Evolutionary conservation across 2,113 vertebrate species (phyloP).

Genomic region (Indicator indicator): DNA sequence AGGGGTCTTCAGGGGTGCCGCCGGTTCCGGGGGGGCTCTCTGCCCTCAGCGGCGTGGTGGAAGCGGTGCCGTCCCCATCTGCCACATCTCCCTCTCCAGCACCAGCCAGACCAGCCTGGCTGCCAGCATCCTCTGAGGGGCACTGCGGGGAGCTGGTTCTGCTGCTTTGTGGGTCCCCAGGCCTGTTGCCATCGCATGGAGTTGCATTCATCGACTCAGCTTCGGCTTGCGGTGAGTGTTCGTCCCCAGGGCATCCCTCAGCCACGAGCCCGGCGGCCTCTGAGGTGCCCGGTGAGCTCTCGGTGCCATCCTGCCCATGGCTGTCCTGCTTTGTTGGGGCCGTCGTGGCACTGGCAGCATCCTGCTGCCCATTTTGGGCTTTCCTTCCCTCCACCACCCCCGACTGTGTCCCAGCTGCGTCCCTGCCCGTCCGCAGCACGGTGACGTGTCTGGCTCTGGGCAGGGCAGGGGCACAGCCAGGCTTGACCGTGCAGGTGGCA

Average conservation of each 20-base stretch:
- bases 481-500: rapidly evolving
- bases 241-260: neutral
- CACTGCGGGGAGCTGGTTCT: neutral
- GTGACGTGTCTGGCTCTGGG: slow-evolving; percentile 11
- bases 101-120: neutral
- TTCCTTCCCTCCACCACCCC: neutral
- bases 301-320: rapidly evolving
- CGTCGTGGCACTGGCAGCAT: rapidly evolving
- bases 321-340: rapidly evolving
- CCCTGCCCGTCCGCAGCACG: slow-evolving; percentile 28
- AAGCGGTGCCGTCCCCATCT: rapidly evolving
- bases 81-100: neutral
- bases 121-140: neutral
- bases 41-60: neutral
- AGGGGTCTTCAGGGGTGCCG: neutral
- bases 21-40: neutral
- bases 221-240: neutral
- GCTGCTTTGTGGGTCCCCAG: neutral
- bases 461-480: neutral
- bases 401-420: neutral
- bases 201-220: rapidly evolving
- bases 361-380: rapidly evolving
- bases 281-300: rapidly evolving
- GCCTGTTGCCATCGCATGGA: neutral
- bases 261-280: rapidly evolving